Evolutionary conservation across 2,888 invertebrate genomes (phyloP).

Genomic region (Argyresthia goedartella): DNA sequence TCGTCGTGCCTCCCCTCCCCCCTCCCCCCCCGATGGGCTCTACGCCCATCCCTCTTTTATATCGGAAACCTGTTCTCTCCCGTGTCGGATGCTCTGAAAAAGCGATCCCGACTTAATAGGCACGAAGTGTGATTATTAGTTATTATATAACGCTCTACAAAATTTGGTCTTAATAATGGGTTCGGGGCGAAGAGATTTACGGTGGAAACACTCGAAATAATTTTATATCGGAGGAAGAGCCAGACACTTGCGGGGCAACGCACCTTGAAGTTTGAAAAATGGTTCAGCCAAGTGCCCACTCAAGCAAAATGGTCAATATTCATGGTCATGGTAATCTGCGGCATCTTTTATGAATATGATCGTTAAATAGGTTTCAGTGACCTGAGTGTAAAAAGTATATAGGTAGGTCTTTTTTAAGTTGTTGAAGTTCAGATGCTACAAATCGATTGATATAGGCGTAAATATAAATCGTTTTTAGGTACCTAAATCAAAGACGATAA

Average conservation of each 20-base stretch:
- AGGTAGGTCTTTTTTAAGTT: no score
- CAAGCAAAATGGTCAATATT: no score
- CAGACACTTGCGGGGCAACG: not conserved
- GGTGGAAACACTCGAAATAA: constrained; percentile 10
- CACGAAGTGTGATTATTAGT: constrained; percentile 56
- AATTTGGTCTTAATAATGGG: constrained; percentile 35
- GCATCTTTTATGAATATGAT: no score
- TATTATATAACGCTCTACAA: constrained; percentile 35
- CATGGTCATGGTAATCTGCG: no score
- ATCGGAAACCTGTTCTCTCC: constrained; percentile 48
- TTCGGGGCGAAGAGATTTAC: constrained; percentile 21
- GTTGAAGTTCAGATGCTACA: no score
- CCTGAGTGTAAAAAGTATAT: no score
- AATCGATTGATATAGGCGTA: no score
- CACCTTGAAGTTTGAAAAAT: not conserved
- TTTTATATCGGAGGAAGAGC: not conserved
- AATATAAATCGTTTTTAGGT: no score
- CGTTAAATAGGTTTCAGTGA: no score
- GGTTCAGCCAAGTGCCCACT: no score
- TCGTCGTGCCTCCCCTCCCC: constrained; percentile 19
- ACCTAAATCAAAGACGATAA: no score
- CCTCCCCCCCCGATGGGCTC: constrained; percentile 39
- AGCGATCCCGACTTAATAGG: constrained; percentile 55
- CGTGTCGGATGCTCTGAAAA: constrained; percentile 47
- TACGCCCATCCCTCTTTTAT: constrained; percentile 45